Percentiles rank a stretch among this genome's conserved stretches.
These are phyloP conservation scores for Dolichallabes microphthalmus DNA, from an alignment of 2,113 vertebrate species.

Conservation along the genomic window DNA sequence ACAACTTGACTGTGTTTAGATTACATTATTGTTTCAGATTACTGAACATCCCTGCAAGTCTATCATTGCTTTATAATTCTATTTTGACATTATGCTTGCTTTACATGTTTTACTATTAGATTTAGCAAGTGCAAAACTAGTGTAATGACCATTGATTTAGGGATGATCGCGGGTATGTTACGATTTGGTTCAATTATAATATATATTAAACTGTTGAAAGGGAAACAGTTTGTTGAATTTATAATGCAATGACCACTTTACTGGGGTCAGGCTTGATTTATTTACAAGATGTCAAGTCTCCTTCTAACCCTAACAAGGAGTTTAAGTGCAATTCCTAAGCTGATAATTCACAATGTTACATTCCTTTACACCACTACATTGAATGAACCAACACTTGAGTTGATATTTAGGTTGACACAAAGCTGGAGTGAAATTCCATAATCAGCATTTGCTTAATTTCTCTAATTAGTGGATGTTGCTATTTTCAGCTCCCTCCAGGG, in stretches of 20 bases:
- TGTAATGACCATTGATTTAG: neutral
- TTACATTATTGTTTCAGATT: slow-evolving; percentile 14
- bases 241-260: neutral
- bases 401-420: slow-evolving; percentile 45
- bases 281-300: neutral
- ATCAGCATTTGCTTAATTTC: slow-evolving; percentile 43
- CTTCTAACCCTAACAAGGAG: neutral
- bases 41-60: neutral
- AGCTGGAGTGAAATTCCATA: slow-evolving; percentile 38
- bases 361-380: neutral
- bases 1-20: neutral
- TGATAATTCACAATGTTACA: slow-evolving; percentile 5
- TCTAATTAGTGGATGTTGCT: slow-evolving; percentile 43
- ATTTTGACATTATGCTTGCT: neutral
- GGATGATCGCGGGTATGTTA: neutral
- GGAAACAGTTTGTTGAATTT: neutral
- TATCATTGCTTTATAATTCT: neutral
- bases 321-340: neutral
- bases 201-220: neutral
- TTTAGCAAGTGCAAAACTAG: neutral
- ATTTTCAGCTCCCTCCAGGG: slow-evolving; percentile 42
- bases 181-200: neutral
- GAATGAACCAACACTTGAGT: slow-evolving; percentile 8
- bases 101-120: neutral
- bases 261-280: neutral